Evolutionary conservation across 1,140 invertebrate genomes (phyloP).

Genomic region (Protaetia brevitarsis): DNA sequence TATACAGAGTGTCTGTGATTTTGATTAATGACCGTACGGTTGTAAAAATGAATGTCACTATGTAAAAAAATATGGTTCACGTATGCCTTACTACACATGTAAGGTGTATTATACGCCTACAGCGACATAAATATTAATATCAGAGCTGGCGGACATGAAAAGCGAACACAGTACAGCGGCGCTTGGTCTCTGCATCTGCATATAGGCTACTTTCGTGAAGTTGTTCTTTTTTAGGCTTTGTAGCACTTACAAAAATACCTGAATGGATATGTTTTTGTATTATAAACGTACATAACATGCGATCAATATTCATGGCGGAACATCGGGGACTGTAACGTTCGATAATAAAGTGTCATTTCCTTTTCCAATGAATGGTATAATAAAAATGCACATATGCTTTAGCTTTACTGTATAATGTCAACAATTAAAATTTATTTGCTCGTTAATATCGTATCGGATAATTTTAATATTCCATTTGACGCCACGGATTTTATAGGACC

Average conservation of each 20-base stretch:
- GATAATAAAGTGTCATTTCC: not conserved
- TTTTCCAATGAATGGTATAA: not conserved
- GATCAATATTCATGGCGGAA: not conserved
- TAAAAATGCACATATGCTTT: not conserved
- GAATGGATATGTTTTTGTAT: not conserved
- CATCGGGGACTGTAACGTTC: not conserved
- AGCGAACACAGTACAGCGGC: not conserved
- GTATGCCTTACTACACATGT: not conserved
- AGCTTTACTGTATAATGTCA: not conserved
- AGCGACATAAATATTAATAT: not conserved
- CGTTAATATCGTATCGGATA: too few species aligned
- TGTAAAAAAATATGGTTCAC: conserved; percentile 15
- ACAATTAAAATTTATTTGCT: not conserved
- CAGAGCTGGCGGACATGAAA: not conserved
- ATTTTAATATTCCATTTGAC: not conserved
- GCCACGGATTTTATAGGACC: not conserved
- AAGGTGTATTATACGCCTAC: conserved; percentile 15
- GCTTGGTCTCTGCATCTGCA: not conserved
- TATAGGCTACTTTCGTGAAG: too few species aligned
- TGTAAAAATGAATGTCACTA: conserved; percentile 23
- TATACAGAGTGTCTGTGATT: not conserved
- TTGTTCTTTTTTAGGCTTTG: too few species aligned
- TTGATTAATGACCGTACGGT: conserved; percentile 23
- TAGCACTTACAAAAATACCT: not conserved
- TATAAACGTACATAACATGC: not conserved